Percentiles rank a stretch among this genome's conserved stretches.
phyloP scores from a whole-genome alignment of 2,797 vertebrate species.

The Nyctalus aviator region DNA sequence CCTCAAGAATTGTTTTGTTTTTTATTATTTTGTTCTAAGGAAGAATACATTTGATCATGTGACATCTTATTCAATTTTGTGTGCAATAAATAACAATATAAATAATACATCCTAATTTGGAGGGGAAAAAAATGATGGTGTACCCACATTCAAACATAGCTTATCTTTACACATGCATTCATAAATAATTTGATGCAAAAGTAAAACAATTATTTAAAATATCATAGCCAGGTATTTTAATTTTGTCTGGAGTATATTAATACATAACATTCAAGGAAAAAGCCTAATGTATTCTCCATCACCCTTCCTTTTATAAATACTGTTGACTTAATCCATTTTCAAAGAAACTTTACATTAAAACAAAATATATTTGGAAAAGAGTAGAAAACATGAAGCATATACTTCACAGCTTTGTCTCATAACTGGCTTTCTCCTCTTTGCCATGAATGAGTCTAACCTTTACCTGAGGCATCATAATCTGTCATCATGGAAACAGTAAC shows the following conservation, averaged over 20 bases:
- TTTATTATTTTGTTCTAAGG: constrained; percentile 21
- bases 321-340: not conserved
- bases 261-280: constrained; percentile 20
- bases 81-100: not conserved
- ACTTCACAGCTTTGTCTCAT: not conserved
- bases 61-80: constrained; percentile 25
- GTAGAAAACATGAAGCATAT: not conserved
- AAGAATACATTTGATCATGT: not conserved
- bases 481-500: constrained; percentile 75
- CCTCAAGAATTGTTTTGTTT: not conserved
- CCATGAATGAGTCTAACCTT: constrained; percentile 66
- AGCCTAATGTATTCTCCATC: not conserved
- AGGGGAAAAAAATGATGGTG: not conserved
- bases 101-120: not conserved
- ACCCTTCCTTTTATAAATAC: not conserved
- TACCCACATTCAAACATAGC: not conserved
- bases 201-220: not conserved
- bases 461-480: constrained; percentile 67
- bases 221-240: not conserved
- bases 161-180: not conserved
- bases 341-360: constrained; percentile 22
- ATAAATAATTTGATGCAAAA: not conserved
- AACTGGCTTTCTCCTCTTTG: constrained; percentile 49
- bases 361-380: constrained; percentile 21
- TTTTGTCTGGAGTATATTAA: constrained; percentile 13